Evolutionary conservation across 2,113 vertebrate species (phyloP), one percentile per base, ranked within the genome.

Genomic region (Ctenomys sociabilis): DNA sequence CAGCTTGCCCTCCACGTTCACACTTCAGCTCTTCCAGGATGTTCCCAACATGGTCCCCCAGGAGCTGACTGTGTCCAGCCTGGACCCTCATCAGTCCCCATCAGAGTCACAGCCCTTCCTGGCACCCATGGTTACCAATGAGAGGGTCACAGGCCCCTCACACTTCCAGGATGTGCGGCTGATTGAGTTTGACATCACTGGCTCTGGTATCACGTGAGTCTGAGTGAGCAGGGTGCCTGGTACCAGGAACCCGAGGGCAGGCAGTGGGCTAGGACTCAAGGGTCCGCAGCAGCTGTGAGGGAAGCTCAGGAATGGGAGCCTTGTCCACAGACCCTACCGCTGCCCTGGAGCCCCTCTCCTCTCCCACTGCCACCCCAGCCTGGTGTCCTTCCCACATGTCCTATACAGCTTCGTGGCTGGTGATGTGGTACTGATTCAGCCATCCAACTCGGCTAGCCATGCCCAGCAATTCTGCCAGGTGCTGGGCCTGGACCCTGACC

Each of bases 141-240:
- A 84, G 82, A 98, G 99, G 68, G 98, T 99, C 26, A 99, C 99
- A 0, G 98, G 99, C 19, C 80, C 68, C 0, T 97, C 95, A 0
- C 99, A 99, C 92, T 99, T 99, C 96, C 99, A 99, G 98, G 99
- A 99, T 0, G 99, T 99, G 19, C 99, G 99, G 24, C 99, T 98
- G 93, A 99, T 99, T 0, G 99, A 99, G 93, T 99, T 99, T 0
- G 99, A 99, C 85, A 93, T 99, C 68, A 80, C 96, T 0, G 99
- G 98, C 91, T 99, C 99, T 0, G 98, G 98, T 77, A 99, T 99
- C 19, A 97, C 98, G 99, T 99, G 93, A 98, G 99, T 92, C 66
- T 17, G 1, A 26, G 32, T 0, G 0, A 40, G 7, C 0, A 0
- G 40, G 7, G 28, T 4, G 0, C 13, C 5, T 10, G 19, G 64